These are phyloP conservation scores for Hemicrepidius hirtus DNA, from an alignment of 2,888 invertebrate genomes.

Conservation along the genomic window DNA sequence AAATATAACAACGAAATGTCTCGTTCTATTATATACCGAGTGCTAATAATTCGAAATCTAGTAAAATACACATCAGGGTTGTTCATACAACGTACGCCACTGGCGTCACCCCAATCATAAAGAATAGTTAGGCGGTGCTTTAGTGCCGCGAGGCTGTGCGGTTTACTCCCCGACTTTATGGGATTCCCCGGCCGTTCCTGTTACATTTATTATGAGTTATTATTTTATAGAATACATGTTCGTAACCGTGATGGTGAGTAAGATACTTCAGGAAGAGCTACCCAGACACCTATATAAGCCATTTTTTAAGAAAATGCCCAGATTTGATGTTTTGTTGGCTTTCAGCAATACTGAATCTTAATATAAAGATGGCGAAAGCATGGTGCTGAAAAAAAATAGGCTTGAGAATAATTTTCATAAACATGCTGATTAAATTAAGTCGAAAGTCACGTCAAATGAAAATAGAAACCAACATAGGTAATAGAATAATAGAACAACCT, in stretches of 20 bases:
- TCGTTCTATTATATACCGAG: conserved; percentile 40
- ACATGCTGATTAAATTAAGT: neutral
- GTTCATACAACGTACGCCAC: conserved; percentile 42
- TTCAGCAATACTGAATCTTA: too few relatives aligned
- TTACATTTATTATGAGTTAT: conserved; percentile 61
- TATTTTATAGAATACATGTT: conserved; percentile 58
- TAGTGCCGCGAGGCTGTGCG: conserved; percentile 56
- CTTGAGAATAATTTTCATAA: too few relatives aligned
- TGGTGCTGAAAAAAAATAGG: too few relatives aligned
- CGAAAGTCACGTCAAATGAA: neutral
- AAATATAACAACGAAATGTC: conserved; percentile 31
- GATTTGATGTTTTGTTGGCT: too few relatives aligned
- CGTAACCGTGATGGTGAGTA: conserved; percentile 56
- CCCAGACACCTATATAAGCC: conserved; percentile 1
- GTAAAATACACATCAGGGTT: too few relatives aligned
- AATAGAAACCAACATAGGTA: too few relatives aligned
- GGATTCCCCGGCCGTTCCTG: conserved; percentile 56
- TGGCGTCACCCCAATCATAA: conserved; percentile 57
- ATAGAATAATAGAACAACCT: neutral
- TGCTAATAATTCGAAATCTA: conserved; percentile 41
- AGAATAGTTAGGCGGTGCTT: conserved; percentile 62
- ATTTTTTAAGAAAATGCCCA: neutral
- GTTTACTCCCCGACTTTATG: conserved; percentile 59
- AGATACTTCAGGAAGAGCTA: conserved; percentile 9
- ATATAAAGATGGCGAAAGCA: too few relatives aligned